A percentile compares a stretch with the other conserved stretches of the same genome.
Evolutionary conservation across 1,140 invertebrate species (phyloP).

Genomic region (Phenacoccus solenopsis): DNA sequence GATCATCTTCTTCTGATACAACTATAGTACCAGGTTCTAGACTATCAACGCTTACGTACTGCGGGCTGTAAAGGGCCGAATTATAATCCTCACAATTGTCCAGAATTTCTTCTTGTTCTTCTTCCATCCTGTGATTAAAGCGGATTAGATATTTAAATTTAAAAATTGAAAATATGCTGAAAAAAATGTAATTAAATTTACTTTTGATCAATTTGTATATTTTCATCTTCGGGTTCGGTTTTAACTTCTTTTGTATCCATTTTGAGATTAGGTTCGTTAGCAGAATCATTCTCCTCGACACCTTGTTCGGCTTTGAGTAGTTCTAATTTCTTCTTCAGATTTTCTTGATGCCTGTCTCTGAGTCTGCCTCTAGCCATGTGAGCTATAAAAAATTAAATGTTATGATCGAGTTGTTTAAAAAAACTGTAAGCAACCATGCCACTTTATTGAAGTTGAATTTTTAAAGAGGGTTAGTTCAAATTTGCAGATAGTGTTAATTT

Average conservation of each 20-base stretch:
- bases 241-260: no score
- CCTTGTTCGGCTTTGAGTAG: slow-evolving; percentile 80
- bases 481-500: no score
- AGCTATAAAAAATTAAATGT: slow-evolving; percentile 47
- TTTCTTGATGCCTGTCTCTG: slow-evolving; percentile 82
- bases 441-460: no score
- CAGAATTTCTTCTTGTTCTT: slow-evolving; percentile 16
- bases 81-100: slow-evolving; percentile 49
- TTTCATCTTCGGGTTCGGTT: slow-evolving; percentile 31
- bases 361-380: slow-evolving; percentile 88
- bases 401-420: no score
- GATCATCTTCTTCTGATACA: slow-evolving; percentile 64
- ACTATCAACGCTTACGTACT: slow-evolving; percentile 47
- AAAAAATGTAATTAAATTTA: slow-evolving; percentile 22
- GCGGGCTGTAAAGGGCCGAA: slow-evolving; percentile 71
- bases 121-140: not conserved
- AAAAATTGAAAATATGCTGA: not conserved
- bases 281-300: slow-evolving; percentile 40
- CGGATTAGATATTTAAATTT: no score
- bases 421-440: no score
- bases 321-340: slow-evolving; percentile 76
- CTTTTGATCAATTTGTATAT: slow-evolving; percentile 25
- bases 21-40: slow-evolving; percentile 75
- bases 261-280: slow-evolving; percentile 27
- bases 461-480: no score